Evolutionary conservation across 2,888 invertebrate species (phyloP), one percentile per base, ranked within the genome.

Genomic region (Drosophila nigricruria): DNA sequence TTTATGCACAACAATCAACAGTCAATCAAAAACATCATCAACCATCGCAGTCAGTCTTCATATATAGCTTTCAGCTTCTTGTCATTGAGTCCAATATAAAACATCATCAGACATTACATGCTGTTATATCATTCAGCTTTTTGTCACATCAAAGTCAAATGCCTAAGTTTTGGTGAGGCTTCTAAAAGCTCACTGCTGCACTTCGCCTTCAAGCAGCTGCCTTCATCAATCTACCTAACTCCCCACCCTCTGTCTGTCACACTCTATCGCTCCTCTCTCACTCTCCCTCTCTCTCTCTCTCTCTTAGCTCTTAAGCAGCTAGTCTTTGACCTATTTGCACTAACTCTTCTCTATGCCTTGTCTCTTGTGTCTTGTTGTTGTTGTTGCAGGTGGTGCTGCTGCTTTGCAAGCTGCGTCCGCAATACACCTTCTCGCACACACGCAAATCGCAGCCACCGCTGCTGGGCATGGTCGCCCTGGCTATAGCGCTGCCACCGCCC

Each of bases 401-500:
- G 93, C 94, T 98, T 82, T 97, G 98, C 92, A 96, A 97, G 89
- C 94, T 98, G 82, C 95, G 98, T 92, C 97, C 98, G 20, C 98
- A 98, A 93, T 97, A 97, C 93, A 97, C 97, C 70, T 98, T 97
- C 94, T 97, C 97, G 14, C 97, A 98, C 93, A 96, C 96, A 80
- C 95, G 98, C 90, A 98, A 98, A 93, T 95, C 96, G 0, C 96
- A 97, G 58, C 97, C 97, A 16, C 96, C 97, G 9, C 94, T 98
- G 34, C 93, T 99, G 84, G 98, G 98, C 27, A 97, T 98, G 96
- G 98, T 98, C 66, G 98, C 97, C 5, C 92, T 99, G 87, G 99
- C 98, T 80, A 98, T 99, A 83, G 99, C 98, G 12, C 94, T 99
- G 80, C 99, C 99, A 50, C 98, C 99, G 14, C 98, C 99, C 14